These are phyloP conservation scores for Xanthorhoe spadicearia DNA, from an alignment of 2,888 invertebrate genomes.

Conservation along the genomic window DNA sequence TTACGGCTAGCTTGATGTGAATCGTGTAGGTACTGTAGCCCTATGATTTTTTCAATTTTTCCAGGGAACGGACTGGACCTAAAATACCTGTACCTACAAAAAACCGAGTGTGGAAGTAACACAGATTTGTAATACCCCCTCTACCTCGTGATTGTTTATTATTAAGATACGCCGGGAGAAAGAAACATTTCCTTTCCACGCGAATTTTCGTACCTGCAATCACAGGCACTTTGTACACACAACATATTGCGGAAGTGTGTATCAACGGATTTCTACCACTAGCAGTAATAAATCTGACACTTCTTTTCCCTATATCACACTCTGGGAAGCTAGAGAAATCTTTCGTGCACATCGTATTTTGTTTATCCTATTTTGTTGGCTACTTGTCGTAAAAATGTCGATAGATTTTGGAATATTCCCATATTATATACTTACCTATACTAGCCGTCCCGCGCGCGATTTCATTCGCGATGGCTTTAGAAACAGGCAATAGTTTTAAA, in stretches of 20 bases:
- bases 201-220: neutral
- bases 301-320: slow-evolving; percentile 12
- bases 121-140: too few species aligned
- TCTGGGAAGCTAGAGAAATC: slow-evolving; percentile 4
- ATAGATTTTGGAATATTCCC: too few species aligned
- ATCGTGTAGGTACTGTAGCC: neutral
- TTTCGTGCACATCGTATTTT: neutral
- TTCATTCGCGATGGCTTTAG: too few species aligned
- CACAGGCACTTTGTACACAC: neutral
- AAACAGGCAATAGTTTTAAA: too few species aligned
- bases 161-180: neutral
- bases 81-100: too few species aligned
- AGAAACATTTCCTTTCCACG: neutral
- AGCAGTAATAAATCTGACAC: slow-evolving; percentile 10
- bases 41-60: too few species aligned
- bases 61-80: too few species aligned
- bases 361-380: neutral
- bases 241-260: neutral
- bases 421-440: too few species aligned
- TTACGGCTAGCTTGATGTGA: too few species aligned
- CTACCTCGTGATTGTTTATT: neutral
- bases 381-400: too few species aligned
- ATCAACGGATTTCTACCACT: slow-evolving; percentile 5
- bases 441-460: too few species aligned
- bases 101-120: too few species aligned